Evolutionary conservation across 2,888 invertebrate genomes (phyloP), one percentile per base, ranked within the genome.

Genomic region (Syrphus vitripennis): DNA sequence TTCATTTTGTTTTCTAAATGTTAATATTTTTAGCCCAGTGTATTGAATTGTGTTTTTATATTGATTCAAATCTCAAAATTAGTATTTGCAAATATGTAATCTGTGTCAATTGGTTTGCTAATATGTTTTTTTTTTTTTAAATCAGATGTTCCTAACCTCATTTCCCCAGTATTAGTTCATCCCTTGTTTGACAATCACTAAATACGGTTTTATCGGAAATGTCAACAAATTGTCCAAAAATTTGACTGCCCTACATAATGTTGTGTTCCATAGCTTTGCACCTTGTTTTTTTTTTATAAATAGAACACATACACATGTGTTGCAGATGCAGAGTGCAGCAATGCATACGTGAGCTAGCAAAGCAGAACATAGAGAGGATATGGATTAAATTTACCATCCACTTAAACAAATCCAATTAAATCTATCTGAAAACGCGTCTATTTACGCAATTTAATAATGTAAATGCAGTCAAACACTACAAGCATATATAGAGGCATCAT

Each of bases 391-490:
- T 83, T 78, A 69, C 83, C 83, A 63, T 74, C 79, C 31, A 83
- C 80, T 83, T 83, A 80, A 83, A 71, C 70, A 83, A 79, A 83
- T 80, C 75, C 75, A 83, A 83, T 83, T 83, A 83, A 83, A 80
- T 83, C 65, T 74, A 83, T 79, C 83, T 63, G 48, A 53, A 79
- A 55, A 63, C 65, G 59, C 65, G 83, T 80, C 74, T 78, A 80
- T 83, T 83, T 83, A 57, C 75, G 80, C 83, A 83, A 80, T 80
- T 80, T 83, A 83, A 83, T 80, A 83, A 83, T 75, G 83, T 80
- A 83, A 83, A 80, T 80, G 70, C 83, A 75, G 69, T 79, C 79
- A 83, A 79, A 79, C 65, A 83, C 48, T 55, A n/a, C n/a, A n/a
- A n/a, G n/a, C n/a, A n/a, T 40, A 50, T 4, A 16, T 5, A 19